These are phyloP conservation scores for Chromobotia macracanthus DNA, from an alignment of 2,797 vertebrate species.

Conservation along the genomic window DNA sequence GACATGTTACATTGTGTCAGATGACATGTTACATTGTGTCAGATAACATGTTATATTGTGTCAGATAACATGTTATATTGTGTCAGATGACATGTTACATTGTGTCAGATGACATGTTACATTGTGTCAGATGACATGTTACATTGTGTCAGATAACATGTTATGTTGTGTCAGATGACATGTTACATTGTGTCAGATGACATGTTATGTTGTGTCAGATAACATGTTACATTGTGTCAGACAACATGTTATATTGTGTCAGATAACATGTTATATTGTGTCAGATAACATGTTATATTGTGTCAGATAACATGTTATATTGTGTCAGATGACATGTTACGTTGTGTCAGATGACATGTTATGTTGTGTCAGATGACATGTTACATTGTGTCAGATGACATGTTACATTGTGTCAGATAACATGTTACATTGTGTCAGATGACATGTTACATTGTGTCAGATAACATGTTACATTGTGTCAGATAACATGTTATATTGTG, in stretches of 20 bases:
- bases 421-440: no score
- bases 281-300: slow-evolving; percentile 80
- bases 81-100: slow-evolving; percentile 85
- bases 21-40: slow-evolving; percentile 74
- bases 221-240: no score
- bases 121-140: slow-evolving; percentile 91
- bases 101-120: not conserved
- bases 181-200: slow-evolving; percentile 84
- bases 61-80: slow-evolving; percentile 97
- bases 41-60: slow-evolving; percentile 58
- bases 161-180: not conserved
- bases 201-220: slow-evolving; percentile 95
- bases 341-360: slow-evolving; percentile 88
- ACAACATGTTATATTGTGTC: slow-evolving; percentile 70
- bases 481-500: slow-evolving; percentile 95
- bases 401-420: slow-evolving; percentile 97
- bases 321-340: slow-evolving; percentile 93
- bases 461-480: slow-evolving; percentile 70
- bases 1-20: slow-evolving; percentile 95
- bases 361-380: not conserved
- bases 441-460: no score
- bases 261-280: slow-evolving; percentile 95
- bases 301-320: not conserved
- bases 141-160: slow-evolving; percentile 90
- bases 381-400: slow-evolving; percentile 86